Evolutionary conservation across 2,113 vertebrate species (phyloP), one percentile per base, ranked within the genome.

Genomic region (Symphodus melops): DNA sequence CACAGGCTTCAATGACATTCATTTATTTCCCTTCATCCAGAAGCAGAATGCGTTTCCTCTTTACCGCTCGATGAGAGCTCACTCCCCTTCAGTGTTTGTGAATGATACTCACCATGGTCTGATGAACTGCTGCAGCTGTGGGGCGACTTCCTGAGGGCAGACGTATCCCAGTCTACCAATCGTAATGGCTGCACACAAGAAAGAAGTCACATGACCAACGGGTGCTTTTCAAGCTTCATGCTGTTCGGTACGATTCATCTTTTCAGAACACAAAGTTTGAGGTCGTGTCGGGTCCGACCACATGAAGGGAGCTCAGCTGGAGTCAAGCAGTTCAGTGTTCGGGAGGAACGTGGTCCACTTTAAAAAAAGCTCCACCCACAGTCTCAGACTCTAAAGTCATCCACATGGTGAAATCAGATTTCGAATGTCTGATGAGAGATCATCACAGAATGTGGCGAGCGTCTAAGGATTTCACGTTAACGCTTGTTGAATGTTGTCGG

Each of bases 71-170:
- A n/a, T n/a, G n/a, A 25, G 25, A 25, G 25, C 28, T 33, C 4
- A 33, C 6, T 33, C 28, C 28, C 28, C 28, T 33, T 6, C 28
- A 14, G 25, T 53, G 28, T 33, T 33, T 33, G 28, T 12, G 51
- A 12, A 20, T 9, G 1, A 10, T 44, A 92, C 95, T 92, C 88
- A 98, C 97, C 97, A 98, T 39, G 97, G 97, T 78, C 97, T 93
- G 73, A 98, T 98, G 85, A 98, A 98, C 85, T 97, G 96, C 88
- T 97, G 97, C 81, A 98, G 91, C 95, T 97, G 96, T 0, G 97
- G 96, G 1, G 97, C 96, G 68, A 98, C 97, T 90, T 98, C 97
- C 92, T 98, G 96, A 0, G 97, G 97, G 91, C 97, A 98, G 72
- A 98, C 96, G 5, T 95, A 98, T 63, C 97, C 97, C 70, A 98